Base-by-base conservation (phyloP, 1,140 invertebrate genomes). In the Tetragnatha versicolor region DNA sequence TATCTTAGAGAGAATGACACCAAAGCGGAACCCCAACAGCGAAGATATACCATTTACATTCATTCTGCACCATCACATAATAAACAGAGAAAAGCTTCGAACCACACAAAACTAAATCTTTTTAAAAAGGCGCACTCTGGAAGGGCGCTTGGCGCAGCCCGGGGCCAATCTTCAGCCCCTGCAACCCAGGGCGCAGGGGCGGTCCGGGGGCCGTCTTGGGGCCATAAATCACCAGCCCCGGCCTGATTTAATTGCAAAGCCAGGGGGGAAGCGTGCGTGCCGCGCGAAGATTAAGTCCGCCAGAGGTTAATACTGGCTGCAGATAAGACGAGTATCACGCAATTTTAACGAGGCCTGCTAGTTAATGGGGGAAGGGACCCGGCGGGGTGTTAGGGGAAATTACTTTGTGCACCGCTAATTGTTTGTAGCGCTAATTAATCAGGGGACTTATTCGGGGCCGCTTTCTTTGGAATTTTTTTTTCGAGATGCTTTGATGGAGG, bases 401-500 rank as follows among this genome's bases (percentile, higher is more conserved):
- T 75, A 75, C 72, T 75, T 75, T 75, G 72, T 63, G 33, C 72
- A 45, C 29, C 60, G 58, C 72, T 75, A 75, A 75, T 75, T 75
- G 72, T 75, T 75, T 75, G 72, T 75, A 63, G 53, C 72, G 72
- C 47, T 75, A 75, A 75, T 75, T 75, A 75, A 75, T 75, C 72
- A 75, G 25, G 68, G 45, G 2, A 29, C 39, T 68, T 47, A 22
- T 22, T 29, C 12, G 33, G 33, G 33, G 17, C 39, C n/a, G 42
- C 25, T 68, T 39, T 68, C 49, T 68, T 47, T 10, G 39, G 14
- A 42, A 65, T 25, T 65, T 65, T 65, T 63, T 39, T 20, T 27
- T 45, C 61, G 22, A 20, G 2, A 10, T 25, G 7, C 12, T 14
- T 42, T 65, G n/a, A n/a, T n/a, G n/a, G n/a, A n/a, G n/a, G n/a